Conservation (phyloP, 2,113 vertebrate species). For the Sylvia atricapilla region DNA sequence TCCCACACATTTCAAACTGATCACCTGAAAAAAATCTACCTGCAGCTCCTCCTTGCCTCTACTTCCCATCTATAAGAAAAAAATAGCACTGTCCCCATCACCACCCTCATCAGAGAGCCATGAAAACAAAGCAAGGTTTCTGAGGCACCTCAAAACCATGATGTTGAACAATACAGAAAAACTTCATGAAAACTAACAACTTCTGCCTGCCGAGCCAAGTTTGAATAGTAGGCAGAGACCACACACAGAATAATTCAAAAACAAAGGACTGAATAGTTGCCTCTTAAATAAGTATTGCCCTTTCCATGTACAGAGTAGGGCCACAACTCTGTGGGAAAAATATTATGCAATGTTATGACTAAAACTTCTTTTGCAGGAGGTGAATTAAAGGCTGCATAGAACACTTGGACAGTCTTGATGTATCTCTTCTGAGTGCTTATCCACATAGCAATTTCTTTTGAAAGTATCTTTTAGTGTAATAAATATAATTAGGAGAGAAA, state of each 20-base stretch:
- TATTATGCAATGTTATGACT: background rate
- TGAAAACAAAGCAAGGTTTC: background rate
- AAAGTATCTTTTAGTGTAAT: background rate
- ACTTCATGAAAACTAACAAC: background rate
- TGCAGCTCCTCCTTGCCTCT: background rate
- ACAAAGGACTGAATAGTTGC: background rate
- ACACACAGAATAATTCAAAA: background rate
- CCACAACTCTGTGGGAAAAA: background rate
- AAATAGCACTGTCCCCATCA: background rate
- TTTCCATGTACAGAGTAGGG: background rate
- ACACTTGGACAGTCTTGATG: background rate
- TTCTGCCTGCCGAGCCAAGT: background rate
- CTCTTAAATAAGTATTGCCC: background rate
- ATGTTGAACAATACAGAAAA: background rate
- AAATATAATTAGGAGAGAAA: background rate
- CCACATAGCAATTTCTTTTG: background rate
- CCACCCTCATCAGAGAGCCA: background rate
- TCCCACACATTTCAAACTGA: background rate
- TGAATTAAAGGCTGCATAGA: background rate
- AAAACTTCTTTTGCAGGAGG: background rate
- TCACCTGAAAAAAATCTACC: background rate
- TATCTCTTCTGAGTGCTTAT: background rate
- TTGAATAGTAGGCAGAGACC: background rate
- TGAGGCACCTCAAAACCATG: background rate
- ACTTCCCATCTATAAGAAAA: background rate